Conservation (phyloP, 1,140 invertebrate species). For the Drosophila lacteicornis region DNA sequence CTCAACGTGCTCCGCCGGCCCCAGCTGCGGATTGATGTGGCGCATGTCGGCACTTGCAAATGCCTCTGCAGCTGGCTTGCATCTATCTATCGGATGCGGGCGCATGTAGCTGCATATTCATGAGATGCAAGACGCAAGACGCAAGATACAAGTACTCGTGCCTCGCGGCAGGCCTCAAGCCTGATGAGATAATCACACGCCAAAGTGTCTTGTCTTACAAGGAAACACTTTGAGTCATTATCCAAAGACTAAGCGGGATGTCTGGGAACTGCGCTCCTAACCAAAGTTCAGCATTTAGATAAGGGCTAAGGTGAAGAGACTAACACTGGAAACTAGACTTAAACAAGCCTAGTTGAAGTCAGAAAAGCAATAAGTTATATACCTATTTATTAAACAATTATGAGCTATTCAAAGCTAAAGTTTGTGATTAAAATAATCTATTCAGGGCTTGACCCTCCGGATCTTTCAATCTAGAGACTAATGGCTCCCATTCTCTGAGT, state of each 20-base stretch:
- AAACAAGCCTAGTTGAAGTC: not conserved
- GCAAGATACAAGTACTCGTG: conserved; percentile 25
- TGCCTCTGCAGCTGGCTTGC: conserved; percentile 46
- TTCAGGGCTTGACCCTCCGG: too few relatives aligned
- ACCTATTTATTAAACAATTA: not conserved
- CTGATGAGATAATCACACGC: conserved; percentile 74
- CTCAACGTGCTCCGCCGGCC: conserved; percentile 61
- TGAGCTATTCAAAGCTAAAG: not conserved
- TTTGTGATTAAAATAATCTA: not conserved
- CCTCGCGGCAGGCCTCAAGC: conserved; percentile 41
- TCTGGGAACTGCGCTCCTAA: conserved; percentile 24
- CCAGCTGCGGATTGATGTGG: conserved; percentile 44
- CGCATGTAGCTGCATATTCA: conserved; percentile 16
- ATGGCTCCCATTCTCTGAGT: not conserved
- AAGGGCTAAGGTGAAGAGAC: conserved; percentile 13
- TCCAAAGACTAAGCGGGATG: conserved; percentile 9
- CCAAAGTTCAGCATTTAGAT: conserved; percentile 13
- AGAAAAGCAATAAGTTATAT: too few relatives aligned
- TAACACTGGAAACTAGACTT: not conserved
- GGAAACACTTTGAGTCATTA: conserved; percentile 49
- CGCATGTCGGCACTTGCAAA: conserved; percentile 76
- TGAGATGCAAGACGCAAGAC: conserved; percentile 7
- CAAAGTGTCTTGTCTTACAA: conserved; percentile 69
- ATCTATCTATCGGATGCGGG: conserved; percentile 53
- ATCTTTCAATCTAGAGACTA: not conserved